Conservation (phyloP, 2,888 invertebrate genomes). For the Drosophila yooni region DNA sequence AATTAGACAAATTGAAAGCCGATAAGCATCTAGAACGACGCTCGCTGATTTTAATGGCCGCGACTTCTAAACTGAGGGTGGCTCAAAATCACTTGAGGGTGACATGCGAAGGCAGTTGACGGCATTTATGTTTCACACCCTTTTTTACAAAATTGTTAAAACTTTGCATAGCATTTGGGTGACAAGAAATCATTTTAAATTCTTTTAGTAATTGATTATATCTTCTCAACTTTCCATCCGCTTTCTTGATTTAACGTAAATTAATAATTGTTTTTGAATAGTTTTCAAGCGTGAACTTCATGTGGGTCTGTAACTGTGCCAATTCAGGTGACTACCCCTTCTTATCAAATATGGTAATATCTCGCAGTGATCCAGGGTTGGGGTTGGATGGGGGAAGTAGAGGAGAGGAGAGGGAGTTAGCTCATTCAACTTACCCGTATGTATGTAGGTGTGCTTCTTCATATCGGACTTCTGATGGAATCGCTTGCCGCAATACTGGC, state of each 20-base stretch:
- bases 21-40: conserved; percentile 71
- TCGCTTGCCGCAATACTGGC: conserved; percentile 92
- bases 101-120: conserved; percentile 13
- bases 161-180: background rate
- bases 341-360: conserved; percentile 52
- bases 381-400: no score
- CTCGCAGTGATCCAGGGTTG: background rate
- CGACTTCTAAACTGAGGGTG: conserved; percentile 30
- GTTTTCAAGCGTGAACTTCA: conserved; percentile 20
- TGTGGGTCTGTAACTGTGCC: conserved; percentile 61
- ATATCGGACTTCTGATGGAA: conserved; percentile 90
- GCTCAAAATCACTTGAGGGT: conserved; percentile 53
- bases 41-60: conserved; percentile 52
- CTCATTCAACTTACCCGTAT: conserved; percentile 89
- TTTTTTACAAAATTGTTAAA: background rate
- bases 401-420: background rate
- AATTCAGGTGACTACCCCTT: conserved; percentile 12
- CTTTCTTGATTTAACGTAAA: background rate
- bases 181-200: background rate
- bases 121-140: conserved; percentile 5
- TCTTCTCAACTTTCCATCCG: background rate
- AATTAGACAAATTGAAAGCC: conserved; percentile 84
- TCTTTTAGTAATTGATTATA: background rate
- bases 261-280: background rate
- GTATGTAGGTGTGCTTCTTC: conserved; percentile 99